These are phyloP conservation scores for Papilio dardanus DNA, from an alignment of 1,140 invertebrate species.

Conservation along the genomic window DNA sequence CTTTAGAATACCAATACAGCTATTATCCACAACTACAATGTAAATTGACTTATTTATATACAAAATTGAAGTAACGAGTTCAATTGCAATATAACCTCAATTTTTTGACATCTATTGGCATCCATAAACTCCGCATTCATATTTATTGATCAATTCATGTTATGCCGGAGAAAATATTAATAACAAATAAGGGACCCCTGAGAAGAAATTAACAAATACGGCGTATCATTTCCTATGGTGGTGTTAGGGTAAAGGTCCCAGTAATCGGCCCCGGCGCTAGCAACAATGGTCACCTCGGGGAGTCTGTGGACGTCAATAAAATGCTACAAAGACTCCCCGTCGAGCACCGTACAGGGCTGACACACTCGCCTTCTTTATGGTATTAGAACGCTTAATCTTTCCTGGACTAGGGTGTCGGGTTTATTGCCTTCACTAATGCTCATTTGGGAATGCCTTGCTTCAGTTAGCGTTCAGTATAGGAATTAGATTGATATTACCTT, in stretches of 20 bases:
- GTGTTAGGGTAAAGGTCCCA: constrained; percentile 48
- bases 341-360: constrained; percentile 41
- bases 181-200: constrained; percentile 37
- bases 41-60: background rate
- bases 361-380: constrained; percentile 59
- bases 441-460: constrained; percentile 45
- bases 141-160: constrained; percentile 28
- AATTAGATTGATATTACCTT: background rate
- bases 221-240: constrained; percentile 52
- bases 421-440: constrained; percentile 63
- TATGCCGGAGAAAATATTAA: constrained; percentile 30
- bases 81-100: constrained; percentile 2
- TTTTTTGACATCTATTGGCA: background rate
- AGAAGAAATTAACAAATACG: constrained; percentile 57
- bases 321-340: constrained; percentile 68
- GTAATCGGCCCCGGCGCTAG: constrained; percentile 43
- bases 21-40: too few relatives aligned
- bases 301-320: constrained; percentile 69
- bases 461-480: constrained; percentile 9
- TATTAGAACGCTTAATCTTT: constrained; percentile 67
- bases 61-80: background rate
- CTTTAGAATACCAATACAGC: background rate
- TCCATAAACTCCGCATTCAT: background rate
- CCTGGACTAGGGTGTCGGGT: constrained; percentile 55
- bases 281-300: constrained; percentile 59